Evolutionary conservation across 2,888 invertebrate species (phyloP), one percentile per base, ranked within the genome.

Genomic region (Anodontia alba): DNA sequence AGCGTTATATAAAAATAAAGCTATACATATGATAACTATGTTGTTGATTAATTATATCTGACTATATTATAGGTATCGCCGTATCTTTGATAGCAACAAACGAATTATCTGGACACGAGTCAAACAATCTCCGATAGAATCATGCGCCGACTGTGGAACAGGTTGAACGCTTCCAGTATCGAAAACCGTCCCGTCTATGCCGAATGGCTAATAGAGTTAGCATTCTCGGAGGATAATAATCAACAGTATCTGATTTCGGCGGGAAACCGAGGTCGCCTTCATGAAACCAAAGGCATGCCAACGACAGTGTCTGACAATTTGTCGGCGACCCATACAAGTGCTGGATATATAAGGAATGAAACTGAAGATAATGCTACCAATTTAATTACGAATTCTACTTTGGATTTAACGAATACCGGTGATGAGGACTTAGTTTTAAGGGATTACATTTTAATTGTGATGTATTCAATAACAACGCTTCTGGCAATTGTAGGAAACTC

Each of bases 401-500:
- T 67, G 74, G 67, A 74, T 67, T 57, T 73, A 12, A 12, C 26
- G 5, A 73, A 17, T 62, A 17, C 23, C 12, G 54, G 36, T 46
- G 70, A 66, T 8, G 57, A 29, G 29, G 66, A 49, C n/a, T 78
- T 82, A 23, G 78, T 51, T 36, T 66, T 69, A n/a, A 76, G 69
- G 68, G 68, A 81, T 79, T 83, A 81, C 75, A 67, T 86, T 12
- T 85, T 91, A 33, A 94, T 95, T 54, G 73, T 93, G 5, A 80
- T 95, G 36, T 95, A 95, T 90, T 94, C 95, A 0, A 75, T 95
- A 38, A 95, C 95, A 0, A 95, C 95, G 1, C 81, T 94, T 1
- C 89, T 95, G 49, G 94, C 95, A 20, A 91, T 95, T 17, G 77
- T 93, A 12, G 95, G 95, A 7, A 95, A 95, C 89, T 87, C 94